Evolutionary conservation across 1,140 invertebrate genomes (phyloP).

Genomic region (Diorhabda carinulata): DNA sequence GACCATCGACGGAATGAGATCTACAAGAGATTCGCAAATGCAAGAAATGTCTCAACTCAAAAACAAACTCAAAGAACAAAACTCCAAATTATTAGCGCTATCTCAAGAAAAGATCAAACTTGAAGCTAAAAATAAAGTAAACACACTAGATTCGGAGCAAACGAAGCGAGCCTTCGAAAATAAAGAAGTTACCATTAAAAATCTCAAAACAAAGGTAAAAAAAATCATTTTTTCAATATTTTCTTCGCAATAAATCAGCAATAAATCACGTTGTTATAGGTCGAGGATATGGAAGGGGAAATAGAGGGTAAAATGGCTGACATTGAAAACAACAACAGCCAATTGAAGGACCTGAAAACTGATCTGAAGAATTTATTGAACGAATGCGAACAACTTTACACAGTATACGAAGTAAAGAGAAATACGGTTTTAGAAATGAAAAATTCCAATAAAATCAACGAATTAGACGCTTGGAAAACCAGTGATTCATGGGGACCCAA

Average conservation of each 20-base stretch:
- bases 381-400: constrained; percentile 59
- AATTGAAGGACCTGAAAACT: constrained; percentile 65
- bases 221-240: too few relatives aligned
- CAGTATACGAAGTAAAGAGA: constrained; percentile 33
- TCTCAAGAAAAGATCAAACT: constrained; percentile 81
- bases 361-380: constrained; percentile 49
- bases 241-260: background rate
- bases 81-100: constrained; percentile 69
- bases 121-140: constrained; percentile 70
- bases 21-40: constrained; percentile 83
- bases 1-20: constrained; percentile 94
- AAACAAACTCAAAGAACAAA: constrained; percentile 78
- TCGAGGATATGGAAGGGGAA: constrained; percentile 58
- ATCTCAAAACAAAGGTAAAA: constrained; percentile 54
- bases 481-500: constrained; percentile 46
- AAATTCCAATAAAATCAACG: constrained; percentile 47
- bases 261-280: background rate
- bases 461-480: constrained; percentile 40
- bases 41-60: constrained; percentile 86
- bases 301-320: constrained; percentile 75
- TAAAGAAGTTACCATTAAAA: constrained; percentile 81
- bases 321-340: constrained; percentile 77
- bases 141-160: constrained; percentile 61
- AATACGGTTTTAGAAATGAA: constrained; percentile 54
- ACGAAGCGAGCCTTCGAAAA: constrained; percentile 70